Evolutionary conservation across 53 echinoderm and acorn worm species (phyloP).

Genomic region (Arbacia lixula): DNA sequence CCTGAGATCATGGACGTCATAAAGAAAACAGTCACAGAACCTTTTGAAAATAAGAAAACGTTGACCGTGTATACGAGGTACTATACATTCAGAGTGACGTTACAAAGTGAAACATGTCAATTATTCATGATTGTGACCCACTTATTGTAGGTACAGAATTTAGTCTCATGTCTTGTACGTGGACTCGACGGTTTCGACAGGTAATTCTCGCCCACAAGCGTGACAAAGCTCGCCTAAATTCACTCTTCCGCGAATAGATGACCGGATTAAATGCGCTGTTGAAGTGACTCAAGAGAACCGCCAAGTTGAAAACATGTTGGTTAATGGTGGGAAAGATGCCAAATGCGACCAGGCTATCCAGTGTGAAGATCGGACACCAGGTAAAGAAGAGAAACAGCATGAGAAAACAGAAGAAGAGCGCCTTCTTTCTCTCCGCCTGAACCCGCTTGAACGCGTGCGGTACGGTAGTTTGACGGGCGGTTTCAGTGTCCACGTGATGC

Average conservation of each 20-base stretch:
- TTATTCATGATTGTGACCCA: no score
- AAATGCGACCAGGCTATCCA: constrained; percentile 59
- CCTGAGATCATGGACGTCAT: no score
- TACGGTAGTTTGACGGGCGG: neutral
- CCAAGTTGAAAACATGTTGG: constrained; percentile 58
- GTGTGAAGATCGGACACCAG: constrained; percentile 65
- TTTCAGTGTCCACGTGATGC: neutral
- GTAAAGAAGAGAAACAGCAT: constrained; percentile 59
- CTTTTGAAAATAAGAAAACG: no score
- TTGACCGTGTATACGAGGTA: no score
- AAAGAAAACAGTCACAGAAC: no score
- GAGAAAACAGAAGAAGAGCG: constrained; percentile 62
- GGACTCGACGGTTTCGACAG: neutral
- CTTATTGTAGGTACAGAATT: neutral
- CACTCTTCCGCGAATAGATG: constrained; percentile 58
- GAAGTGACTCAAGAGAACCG: constrained; percentile 64
- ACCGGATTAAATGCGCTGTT: constrained; percentile 69
- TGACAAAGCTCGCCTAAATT: constrained; percentile 53
- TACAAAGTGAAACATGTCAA: no score
- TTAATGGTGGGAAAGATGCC: constrained; percentile 17
- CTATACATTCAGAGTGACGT: no score
- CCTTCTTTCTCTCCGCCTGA: constrained; percentile 54
- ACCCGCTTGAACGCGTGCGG: constrained; percentile 46
- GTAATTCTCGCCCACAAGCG: constrained; percentile 37
- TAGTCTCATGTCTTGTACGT: neutral